phyloP scores from a whole-genome alignment of 2,888 invertebrate genomes.

The Epicampocera succincta region DNA sequence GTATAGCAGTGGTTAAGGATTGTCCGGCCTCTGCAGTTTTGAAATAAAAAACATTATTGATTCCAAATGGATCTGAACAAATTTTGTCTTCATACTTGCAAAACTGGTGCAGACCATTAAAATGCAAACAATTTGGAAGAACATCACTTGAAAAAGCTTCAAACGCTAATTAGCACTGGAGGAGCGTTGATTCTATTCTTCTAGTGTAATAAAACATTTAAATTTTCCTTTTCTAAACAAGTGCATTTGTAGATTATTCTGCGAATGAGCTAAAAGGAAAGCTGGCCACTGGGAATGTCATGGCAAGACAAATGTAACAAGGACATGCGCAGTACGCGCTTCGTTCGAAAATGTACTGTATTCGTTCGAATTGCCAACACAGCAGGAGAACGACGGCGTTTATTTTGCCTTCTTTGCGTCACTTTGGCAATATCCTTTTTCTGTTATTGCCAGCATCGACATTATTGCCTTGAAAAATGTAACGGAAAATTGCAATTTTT shows the following conservation, averaged over 20 bases:
- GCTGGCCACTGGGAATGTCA: slow-evolving; percentile 49
- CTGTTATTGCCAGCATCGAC: slow-evolving; percentile 6
- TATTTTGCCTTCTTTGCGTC: too few species aligned
- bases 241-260: too few species aligned
- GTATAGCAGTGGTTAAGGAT: slow-evolving; percentile 81
- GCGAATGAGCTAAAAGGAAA: slow-evolving; percentile 18
- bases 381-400: too few species aligned
- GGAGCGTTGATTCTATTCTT: background rate
- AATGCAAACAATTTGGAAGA: slow-evolving; percentile 51
- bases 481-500: background rate
- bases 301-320: slow-evolving; percentile 11
- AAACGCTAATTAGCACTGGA: background rate
- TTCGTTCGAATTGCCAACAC: too few species aligned
- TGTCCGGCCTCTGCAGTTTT: slow-evolving; percentile 69
- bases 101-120: slow-evolving; percentile 44
- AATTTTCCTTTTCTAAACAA: slow-evolving; percentile 19
- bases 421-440: too few species aligned
- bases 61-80: slow-evolving; percentile 70
- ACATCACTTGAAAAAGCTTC: slow-evolving; percentile 18
- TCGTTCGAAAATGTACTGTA: background rate
- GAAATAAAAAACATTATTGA: slow-evolving; percentile 67
- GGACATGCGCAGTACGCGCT: slow-evolving; percentile 58
- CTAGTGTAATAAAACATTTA: background rate
- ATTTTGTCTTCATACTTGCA: slow-evolving; percentile 69
- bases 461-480: background rate